Evolutionary conservation across 2,113 vertebrate species (phyloP), one percentile per base, ranked within the genome.

Genomic region (Elephas maximus): DNA sequence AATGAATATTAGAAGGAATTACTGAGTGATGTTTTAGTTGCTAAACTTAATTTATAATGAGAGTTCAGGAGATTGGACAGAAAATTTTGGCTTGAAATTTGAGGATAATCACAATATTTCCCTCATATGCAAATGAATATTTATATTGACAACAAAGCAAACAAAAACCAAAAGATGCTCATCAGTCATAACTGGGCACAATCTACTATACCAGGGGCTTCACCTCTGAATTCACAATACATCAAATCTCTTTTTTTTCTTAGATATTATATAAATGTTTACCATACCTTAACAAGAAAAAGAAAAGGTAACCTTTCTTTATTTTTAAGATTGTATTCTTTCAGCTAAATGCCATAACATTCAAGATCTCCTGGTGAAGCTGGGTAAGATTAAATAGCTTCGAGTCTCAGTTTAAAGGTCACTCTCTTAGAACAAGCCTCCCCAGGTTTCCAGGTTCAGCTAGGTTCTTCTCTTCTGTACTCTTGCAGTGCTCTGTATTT

Each of bases 1-100:
- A 83, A 78, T 87, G 20, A 90, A 96, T 96, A 92, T 60, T 74
- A 77, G 20, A 88, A 79, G 30, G 41, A 82, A 92, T 79, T 90
- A 21, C 33, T 63, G 90, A 77, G 65, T 24, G 20, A 20, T 90
- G 1, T 28, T 63, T 95, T 92, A 87, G 37, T 69, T 91, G 23
- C 18, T 93, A 57, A 95, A 82, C 9, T 90, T 97, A 53, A 86
- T 88, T 97, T 60, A 48, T 12, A 77, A 76, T 21, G 78, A 37
- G n/a, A 78, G 23, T 37, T 41, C 71, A 88, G 76, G 85, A 88
- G 21, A 41, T 73, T 15, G 4, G 81, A 92, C 17, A 62, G 28
- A 63, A 95, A 91, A 80, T 45, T 53, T 15, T 53, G 79, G 45
- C 23, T 44, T 92, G 23, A 90, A 94, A 84, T 88, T 65, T 91